Percentiles rank a stretch among this genome's conserved stretches.
phyloP scores from a whole-genome alignment of 2,113 vertebrate genomes.

The Podiceps cristatus region DNA sequence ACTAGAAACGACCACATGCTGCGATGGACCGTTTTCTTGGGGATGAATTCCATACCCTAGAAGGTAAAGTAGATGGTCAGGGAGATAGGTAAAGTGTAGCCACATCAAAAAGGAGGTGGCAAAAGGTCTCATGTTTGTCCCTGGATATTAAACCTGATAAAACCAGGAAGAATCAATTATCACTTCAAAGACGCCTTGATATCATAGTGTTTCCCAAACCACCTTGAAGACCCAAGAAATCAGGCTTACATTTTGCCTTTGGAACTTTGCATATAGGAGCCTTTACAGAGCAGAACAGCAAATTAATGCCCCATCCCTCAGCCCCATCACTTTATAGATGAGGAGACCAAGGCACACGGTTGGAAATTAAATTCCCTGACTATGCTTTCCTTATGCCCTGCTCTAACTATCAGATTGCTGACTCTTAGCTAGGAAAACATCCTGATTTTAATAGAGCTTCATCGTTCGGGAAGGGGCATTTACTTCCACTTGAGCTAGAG shows the following conservation, averaged over 20 bases:
- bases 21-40: not conserved
- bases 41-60: not conserved
- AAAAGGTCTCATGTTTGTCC: not conserved
- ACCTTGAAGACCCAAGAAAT: not conserved
- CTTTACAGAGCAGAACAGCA: not conserved
- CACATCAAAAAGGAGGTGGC: not conserved
- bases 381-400: not conserved
- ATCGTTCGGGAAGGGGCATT: not conserved
- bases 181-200: not conserved
- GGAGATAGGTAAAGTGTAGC: not conserved
- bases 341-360: not conserved
- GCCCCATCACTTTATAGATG: not conserved
- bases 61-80: not conserved
- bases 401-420: not conserved
- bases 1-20: not conserved
- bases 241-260: not conserved
- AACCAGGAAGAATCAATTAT: not conserved
- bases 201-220: not conserved
- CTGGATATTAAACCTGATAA: not conserved
- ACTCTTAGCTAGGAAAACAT: not conserved
- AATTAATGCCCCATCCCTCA: not conserved
- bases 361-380: not conserved
- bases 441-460: not conserved
- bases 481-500: not conserved
- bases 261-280: not conserved